phyloP scores from a whole-genome alignment of 2,888 invertebrate genomes.

The Iphiclides podalirius region DNA sequence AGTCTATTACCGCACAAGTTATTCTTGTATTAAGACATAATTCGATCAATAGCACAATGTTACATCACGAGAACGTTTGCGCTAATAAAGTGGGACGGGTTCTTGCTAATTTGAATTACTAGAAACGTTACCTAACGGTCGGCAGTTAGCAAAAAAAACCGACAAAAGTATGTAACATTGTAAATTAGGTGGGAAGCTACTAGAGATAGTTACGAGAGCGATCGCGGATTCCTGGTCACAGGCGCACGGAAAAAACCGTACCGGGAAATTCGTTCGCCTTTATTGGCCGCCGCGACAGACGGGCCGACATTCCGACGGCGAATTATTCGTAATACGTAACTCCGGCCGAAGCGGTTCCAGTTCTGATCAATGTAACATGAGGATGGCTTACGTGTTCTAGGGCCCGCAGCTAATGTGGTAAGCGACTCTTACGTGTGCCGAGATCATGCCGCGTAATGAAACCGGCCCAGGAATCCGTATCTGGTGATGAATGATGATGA shows the following conservation, averaged over 20 bases:
- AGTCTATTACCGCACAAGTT: too few relatives aligned
- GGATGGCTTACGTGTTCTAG: slow-evolving; percentile 18
- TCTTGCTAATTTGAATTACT: slow-evolving; percentile 6
- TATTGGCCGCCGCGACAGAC: slow-evolving; percentile 27
- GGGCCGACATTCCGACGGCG: slow-evolving; percentile 27
- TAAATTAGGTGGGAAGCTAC: slow-evolving; percentile 19
- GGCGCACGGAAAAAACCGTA: slow-evolving; percentile 24
- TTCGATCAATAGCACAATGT: not conserved
- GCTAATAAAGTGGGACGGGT: not conserved
- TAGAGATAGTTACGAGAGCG: slow-evolving; percentile 16
- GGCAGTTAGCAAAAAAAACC: slow-evolving; percentile 6
- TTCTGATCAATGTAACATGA: slow-evolving; percentile 21
- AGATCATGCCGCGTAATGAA: not conserved
- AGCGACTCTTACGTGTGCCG: not conserved
- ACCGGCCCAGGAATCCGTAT: not conserved
- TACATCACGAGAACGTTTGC: slow-evolving; percentile 6
- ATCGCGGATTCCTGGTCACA: slow-evolving; percentile 10
- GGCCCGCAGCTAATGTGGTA: not conserved
- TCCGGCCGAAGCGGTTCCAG: not conserved
- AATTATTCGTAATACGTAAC: slow-evolving; percentile 23
- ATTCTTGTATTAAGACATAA: not conserved
- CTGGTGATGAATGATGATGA: not conserved
- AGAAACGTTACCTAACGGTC: slow-evolving; percentile 13
- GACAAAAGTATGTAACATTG: slow-evolving; percentile 24
- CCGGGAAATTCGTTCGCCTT: slow-evolving; percentile 30